These are phyloP conservation scores for Aplysina aerophoba DNA, from an alignment of 37 sponge, comb jelly and placozoan species.

Conservation along the genomic window DNA sequence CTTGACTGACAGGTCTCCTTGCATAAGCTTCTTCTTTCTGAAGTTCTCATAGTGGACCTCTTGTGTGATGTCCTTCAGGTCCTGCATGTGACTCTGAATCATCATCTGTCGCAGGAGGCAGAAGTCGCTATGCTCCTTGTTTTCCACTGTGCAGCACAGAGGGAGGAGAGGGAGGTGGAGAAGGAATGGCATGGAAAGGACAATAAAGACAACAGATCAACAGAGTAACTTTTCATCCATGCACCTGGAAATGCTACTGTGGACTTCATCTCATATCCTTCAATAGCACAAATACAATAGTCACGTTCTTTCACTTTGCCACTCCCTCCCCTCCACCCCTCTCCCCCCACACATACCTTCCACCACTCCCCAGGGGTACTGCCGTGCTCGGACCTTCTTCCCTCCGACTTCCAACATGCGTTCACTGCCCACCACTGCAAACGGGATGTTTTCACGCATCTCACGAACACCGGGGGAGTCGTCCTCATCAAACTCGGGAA, in stretches of 20 bases:
- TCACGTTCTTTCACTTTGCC: too few relatives aligned
- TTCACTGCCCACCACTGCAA: conserved; percentile 91
- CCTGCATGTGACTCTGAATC: conserved; percentile 99
- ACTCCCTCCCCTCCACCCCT: conserved; percentile 1
- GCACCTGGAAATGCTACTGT: conserved; percentile 1
- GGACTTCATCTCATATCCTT: neutral
- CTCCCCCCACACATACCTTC: conserved; percentile 69
- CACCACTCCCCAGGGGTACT: conserved; percentile 99
- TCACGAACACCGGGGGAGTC: conserved; percentile 85
- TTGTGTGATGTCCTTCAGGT: conserved; percentile 97
- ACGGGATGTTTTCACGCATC: conserved; percentile 74
- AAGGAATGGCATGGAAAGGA: too few relatives aligned
- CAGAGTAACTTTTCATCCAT: too few relatives aligned
- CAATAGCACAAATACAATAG: conserved; percentile 1
- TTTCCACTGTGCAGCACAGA: conserved; percentile 83
- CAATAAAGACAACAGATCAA: too few relatives aligned
- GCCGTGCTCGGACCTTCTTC: conserved; percentile 93
- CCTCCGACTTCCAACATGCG: conserved; percentile 91
- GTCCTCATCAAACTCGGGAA: conserved; percentile 93
- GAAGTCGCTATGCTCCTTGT: conserved; percentile 95
- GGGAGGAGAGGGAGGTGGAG: too few relatives aligned
- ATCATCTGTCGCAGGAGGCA: conserved; percentile 92
- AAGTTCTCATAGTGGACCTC: conserved; percentile 98
- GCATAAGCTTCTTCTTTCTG: conserved; percentile 80
- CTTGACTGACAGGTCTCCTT: too few relatives aligned